Evolutionary conservation across 2,113 vertebrate species (phyloP), one percentile per base, ranked within the genome.

Genomic region (Drymodes brunneopygia): DNA sequence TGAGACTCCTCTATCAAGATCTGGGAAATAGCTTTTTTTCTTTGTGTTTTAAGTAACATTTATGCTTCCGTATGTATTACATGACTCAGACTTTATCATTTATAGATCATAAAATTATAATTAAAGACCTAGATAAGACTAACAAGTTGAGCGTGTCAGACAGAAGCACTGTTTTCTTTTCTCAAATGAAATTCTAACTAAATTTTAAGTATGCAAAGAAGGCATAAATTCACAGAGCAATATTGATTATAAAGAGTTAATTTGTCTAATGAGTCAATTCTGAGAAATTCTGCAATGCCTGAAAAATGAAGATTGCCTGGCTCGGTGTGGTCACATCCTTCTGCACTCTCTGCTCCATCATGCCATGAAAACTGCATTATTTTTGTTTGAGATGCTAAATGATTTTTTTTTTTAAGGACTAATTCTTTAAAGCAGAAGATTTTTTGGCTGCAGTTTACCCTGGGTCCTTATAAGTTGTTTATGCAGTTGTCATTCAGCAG

Each of bases 81-180:
- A 40, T 74, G 53, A 62, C 47, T 81, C 72, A 67, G 22, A 10
- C 15, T 61, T 88, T 92, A 81, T 74, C 4, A 58, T 88, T 90
- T 81, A 83, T 75, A 60, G 60, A 81, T 91, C 86, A 91, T 24
- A 79, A 91, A 91, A n/a, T 78, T 90, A 84, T 48, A 91, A 67
- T 51, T 94, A 74, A 87, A 81, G 61, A 81, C 31, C n/a, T 69
- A 64, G 22, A 47, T 83, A 81, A 77, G 50, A 89, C 69, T 95
- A 91, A 87, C 1, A 1, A 93, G 19, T 51, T 70, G 16, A 91
- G 36, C 0, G 2, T 45, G 31, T 28, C 48, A 95, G 45, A 72
- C 6, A 83, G 47, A 77, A 80, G 19, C 16, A 64, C 3, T 73
- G 13, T 81, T 64, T 72, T 54, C 7, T 81, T 92, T 88, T 74